Conservation (phyloP, 2,888 invertebrate genomes). For the Apamea crenata region DNA sequence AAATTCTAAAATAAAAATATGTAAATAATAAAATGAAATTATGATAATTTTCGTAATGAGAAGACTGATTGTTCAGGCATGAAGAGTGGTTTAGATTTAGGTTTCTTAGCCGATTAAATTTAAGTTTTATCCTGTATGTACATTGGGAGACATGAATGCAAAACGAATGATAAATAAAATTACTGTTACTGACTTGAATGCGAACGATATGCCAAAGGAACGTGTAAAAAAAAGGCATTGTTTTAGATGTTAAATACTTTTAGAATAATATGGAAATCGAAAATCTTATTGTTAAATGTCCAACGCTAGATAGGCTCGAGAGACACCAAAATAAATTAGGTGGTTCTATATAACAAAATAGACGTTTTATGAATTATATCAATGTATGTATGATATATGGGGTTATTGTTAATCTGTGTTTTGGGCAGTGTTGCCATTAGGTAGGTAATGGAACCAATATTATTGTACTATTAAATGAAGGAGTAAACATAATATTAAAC, state of each 20-base stretch:
- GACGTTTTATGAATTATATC: constrained; percentile 67
- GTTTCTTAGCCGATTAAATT: constrained; percentile 83
- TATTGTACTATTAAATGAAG: constrained; percentile 63
- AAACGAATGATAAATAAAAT: constrained; percentile 68
- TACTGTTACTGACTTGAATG: constrained; percentile 70
- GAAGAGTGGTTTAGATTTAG: constrained; percentile 86
- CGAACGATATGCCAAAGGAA: constrained; percentile 73
- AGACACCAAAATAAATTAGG: constrained; percentile 73
- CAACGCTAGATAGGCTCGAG: constrained; percentile 74
- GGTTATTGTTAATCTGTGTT: constrained; percentile 71
- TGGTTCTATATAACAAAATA: constrained; percentile 66
- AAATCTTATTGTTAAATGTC: constrained; percentile 70
- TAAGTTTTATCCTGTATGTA: constrained; percentile 82
- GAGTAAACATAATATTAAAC: constrained; percentile 61
- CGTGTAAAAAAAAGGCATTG: constrained; percentile 69
- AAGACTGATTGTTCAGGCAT: constrained; percentile 89
- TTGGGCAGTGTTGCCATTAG: constrained; percentile 72
- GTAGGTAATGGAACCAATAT: constrained; percentile 72
- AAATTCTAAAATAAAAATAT: constrained; percentile 80
- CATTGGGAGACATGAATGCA: constrained; percentile 76
- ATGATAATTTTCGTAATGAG: constrained; percentile 89
- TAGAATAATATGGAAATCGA: constrained; percentile 65
- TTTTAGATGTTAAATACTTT: constrained; percentile 68
- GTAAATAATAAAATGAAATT: constrained; percentile 75
- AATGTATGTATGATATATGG: constrained; percentile 68